These are phyloP conservation scores for Pseudanteris insignis DNA, from an alignment of 2,888 invertebrate species.

Conservation along the genomic window DNA sequence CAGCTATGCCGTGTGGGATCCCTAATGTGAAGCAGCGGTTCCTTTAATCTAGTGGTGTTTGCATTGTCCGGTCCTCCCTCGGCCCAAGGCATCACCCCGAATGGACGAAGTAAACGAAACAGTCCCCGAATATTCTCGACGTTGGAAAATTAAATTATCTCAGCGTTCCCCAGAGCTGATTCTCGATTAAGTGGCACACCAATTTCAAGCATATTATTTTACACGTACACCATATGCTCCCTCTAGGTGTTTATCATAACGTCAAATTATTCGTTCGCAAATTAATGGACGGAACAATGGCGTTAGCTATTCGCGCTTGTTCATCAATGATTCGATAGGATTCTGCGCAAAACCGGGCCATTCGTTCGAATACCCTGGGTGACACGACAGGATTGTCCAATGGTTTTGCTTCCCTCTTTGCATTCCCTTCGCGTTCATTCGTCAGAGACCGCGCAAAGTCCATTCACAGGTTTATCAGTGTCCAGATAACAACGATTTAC, in stretches of 20 bases:
- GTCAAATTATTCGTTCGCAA: not conserved
- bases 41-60: conserved; percentile 66
- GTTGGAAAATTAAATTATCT: conserved; percentile 45
- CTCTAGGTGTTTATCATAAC: not conserved
- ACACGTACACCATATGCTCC: conserved; percentile 21
- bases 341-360: conserved; percentile 55
- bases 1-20: conserved; percentile 44
- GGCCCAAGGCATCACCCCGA: conserved; percentile 45
- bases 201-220: conserved; percentile 27
- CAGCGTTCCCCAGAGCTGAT: conserved; percentile 14
- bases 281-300: not conserved
- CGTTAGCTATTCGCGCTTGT: conserved; percentile 5
- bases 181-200: conserved; percentile 26
- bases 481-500: conserved; percentile 68
- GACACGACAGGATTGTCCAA: conserved; percentile 35
- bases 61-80: conserved; percentile 56
- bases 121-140: conserved; percentile 42
- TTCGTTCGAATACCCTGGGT: conserved; percentile 49
- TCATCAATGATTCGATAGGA: conserved; percentile 30
- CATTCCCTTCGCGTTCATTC: conserved; percentile 43
- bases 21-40: conserved; percentile 54
- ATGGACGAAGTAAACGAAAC: conserved; percentile 52
- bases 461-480: conserved; percentile 67
- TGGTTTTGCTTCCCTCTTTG: conserved; percentile 46
- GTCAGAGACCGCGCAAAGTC: conserved; percentile 56